Evolutionary conservation across 2,888 invertebrate genomes (phyloP), one percentile per base, ranked within the genome.

Genomic region (Epiblema foenella): DNA sequence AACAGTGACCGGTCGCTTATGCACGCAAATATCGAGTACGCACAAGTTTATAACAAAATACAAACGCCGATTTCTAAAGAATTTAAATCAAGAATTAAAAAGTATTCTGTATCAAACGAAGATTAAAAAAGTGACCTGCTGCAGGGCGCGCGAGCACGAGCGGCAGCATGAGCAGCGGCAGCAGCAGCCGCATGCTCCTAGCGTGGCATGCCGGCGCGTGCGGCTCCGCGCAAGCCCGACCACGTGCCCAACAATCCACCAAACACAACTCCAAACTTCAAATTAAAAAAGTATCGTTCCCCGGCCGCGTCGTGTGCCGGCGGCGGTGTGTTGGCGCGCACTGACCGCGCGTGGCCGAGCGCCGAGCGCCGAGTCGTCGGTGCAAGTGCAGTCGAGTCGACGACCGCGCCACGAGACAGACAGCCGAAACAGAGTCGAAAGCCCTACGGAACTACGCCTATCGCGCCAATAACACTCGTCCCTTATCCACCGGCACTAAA

Each of bases 151-250:
- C 89, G 80, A 92, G 90, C 86, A 91, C 85, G 87, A 93, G 90
- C 88, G 90, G 89, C 89, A 91, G 88, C 87, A 90, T 87, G 83
- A 91, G 87, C 84, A 92, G 89, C 88, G 91, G 91, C 90, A 91
- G 89, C 86, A 91, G 83, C 89, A 90, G 89, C 89, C 90, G 93
- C 93, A 93, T 92, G 90, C 90, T 89, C 88, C 87, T 90, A 89
- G 83, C 86, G 89, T 82, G 82, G 89, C 92, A 91, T 91, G 87
- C 83, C 88, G 89, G 89, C 88, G 88, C 88, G 84, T 81, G 86
- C 85, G 85, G 59, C 59, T 59, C 83, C 83, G 86, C 83, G 80
- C 78, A 46, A 52, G 83, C 85, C 84, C 67, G 69, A 65, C 65
- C 42, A 18, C 52, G 18, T 18, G 51, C 59, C 39, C 60, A 52